These are phyloP conservation scores for Colius striatus DNA, from an alignment of 2,113 vertebrate genomes.

Conservation along the genomic window DNA sequence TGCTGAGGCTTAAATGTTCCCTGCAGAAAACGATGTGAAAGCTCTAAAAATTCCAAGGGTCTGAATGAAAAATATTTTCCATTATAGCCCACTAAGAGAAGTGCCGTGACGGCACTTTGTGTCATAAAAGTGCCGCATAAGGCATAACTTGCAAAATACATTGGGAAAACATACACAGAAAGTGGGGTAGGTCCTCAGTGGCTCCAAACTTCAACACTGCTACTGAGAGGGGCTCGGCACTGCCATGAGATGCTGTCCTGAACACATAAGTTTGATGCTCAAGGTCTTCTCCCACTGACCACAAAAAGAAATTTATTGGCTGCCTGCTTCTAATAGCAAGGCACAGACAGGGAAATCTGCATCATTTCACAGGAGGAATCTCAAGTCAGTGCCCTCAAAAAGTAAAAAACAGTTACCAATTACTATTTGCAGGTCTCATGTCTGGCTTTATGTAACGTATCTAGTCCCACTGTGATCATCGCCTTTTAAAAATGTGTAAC, in stretches of 20 bases:
- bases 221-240: background rate
- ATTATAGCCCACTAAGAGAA: background rate
- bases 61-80: slow-evolving; percentile 37
- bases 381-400: slow-evolving; percentile 15
- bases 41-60: background rate
- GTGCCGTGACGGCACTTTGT: background rate
- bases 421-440: background rate
- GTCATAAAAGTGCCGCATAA: slow-evolving; percentile 11
- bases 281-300: background rate
- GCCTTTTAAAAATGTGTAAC: slow-evolving; percentile 45
- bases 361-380: background rate
- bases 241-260: accelerated
- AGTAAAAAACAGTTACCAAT: background rate
- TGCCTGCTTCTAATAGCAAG: background rate
- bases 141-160: slow-evolving; percentile 5
- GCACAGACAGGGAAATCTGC: background rate
- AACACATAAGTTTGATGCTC: background rate
- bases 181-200: slow-evolving; percentile 58
- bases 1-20: background rate
- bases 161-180: background rate
- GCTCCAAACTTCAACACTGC: background rate
- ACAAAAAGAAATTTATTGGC: background rate
- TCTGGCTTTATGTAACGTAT: background rate
- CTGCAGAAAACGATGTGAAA: accelerated
- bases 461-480: slow-evolving; percentile 12